Conservation (phyloP, 2,113 vertebrate genomes). For the Crotophaga sulcirostris region DNA sequence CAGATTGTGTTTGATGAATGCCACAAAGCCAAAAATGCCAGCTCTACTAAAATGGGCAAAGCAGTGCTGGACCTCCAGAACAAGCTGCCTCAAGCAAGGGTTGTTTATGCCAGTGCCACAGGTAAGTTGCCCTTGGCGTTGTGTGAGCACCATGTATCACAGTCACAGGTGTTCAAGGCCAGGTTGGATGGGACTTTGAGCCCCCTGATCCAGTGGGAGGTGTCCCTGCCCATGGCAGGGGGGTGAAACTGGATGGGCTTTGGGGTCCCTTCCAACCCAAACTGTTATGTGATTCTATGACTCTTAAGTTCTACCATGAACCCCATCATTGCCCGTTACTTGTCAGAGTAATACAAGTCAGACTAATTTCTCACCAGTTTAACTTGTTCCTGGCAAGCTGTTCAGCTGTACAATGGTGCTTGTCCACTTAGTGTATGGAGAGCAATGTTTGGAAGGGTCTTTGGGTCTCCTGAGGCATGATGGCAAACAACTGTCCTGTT, state of each 20-base stretch:
- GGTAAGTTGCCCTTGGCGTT: constrained; percentile 66
- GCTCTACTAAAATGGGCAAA: constrained; percentile 98
- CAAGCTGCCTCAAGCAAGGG: constrained; percentile 91
- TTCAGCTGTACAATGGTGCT: not conserved
- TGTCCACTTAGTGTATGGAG: not conserved
- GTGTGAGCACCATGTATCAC: fast-evolving
- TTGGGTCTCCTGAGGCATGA: not conserved
- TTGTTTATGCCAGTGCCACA: constrained; percentile 98
- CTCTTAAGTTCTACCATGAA: no score
- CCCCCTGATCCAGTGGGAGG: no score
- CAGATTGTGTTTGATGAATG: constrained; percentile 99
- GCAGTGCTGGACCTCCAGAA: constrained; percentile 96
- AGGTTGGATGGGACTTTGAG: no score
- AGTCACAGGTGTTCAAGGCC: no score
- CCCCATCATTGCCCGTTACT: not conserved
- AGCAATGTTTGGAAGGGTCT: not conserved
- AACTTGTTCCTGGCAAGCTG: not conserved
- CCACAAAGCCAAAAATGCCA: constrained; percentile 99
- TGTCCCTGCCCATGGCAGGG: no score
- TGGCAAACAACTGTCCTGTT: not conserved
- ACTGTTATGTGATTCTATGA: no score
- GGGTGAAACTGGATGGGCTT: no score
- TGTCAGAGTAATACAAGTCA: not conserved
- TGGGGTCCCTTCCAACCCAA: no score
- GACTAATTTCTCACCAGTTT: not conserved